phyloP scores from a whole-genome alignment of 2,797 vertebrate genomes.

The Fratercula arctica region DNA sequence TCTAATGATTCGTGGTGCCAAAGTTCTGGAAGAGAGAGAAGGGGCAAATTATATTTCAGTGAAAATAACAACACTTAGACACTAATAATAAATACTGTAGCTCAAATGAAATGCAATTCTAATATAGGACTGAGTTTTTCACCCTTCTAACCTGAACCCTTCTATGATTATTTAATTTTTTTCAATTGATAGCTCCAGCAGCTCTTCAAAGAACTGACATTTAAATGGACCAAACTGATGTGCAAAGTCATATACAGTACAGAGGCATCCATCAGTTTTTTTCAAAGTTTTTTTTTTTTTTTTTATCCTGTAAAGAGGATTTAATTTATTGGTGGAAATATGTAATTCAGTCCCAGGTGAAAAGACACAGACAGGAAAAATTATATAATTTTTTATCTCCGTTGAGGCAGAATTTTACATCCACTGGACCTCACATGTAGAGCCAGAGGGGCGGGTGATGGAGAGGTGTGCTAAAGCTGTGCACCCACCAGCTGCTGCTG shows the following conservation, averaged over 20 bases:
- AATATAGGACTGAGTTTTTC: neutral
- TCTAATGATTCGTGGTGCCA: neutral
- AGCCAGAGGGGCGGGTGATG: neutral
- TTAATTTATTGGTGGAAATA: neutral
- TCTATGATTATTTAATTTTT: neutral
- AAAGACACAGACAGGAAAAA: neutral
- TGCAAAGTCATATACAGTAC: neutral
- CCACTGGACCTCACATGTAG: neutral
- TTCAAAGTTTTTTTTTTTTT: neutral
- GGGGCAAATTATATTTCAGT: neutral
- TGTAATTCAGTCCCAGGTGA: neutral
- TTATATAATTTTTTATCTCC: neutral
- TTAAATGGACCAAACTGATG: neutral
- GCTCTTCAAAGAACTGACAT: neutral
- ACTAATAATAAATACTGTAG: neutral
- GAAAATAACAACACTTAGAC: neutral
- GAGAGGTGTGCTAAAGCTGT: neutral
- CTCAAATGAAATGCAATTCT: neutral
- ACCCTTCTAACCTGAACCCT: neutral
- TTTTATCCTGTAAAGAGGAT: neutral
- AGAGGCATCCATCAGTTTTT: neutral
- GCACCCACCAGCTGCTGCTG: rapidly evolving
- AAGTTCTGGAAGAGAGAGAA: neutral
- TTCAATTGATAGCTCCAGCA: neutral
- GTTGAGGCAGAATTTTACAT: neutral